Evolutionary conservation across 2,888 invertebrate genomes (phyloP).

Genomic region (Ischnura elegans): DNA sequence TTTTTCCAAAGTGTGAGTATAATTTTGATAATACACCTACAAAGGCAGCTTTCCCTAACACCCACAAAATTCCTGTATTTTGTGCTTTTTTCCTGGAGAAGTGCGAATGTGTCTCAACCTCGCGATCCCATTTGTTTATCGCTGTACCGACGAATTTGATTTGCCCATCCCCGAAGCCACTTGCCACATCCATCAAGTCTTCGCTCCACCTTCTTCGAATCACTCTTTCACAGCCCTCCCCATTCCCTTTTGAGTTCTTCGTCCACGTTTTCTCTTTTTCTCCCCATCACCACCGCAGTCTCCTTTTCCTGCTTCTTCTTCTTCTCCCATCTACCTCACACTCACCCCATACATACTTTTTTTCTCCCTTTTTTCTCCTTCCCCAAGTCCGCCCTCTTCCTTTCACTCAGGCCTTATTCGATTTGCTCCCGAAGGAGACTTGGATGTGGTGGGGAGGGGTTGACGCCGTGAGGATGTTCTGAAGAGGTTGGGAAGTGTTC

Average conservation of each 20-base stretch:
- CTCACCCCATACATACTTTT: background rate
- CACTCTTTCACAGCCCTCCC: background rate
- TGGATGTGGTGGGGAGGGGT: background rate
- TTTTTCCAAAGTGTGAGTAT: too few species aligned
- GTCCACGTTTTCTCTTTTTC: too few species aligned
- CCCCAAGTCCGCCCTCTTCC: conserved; percentile 18
- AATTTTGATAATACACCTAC: too few species aligned
- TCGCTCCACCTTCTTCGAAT: background rate
- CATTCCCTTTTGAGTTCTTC: background rate
- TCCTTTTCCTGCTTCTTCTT: background rate
- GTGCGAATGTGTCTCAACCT: background rate
- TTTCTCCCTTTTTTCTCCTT: conserved; percentile 9
- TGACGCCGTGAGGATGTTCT: too few species aligned
- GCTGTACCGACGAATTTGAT: background rate
- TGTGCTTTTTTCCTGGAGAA: background rate
- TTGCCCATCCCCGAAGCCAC: background rate
- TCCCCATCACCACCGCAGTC: background rate
- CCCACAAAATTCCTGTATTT: too few species aligned
- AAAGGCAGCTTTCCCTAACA: too few species aligned
- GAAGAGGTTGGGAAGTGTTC: background rate
- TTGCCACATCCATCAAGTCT: conserved; percentile 3
- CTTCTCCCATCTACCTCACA: background rate
- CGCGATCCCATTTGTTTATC: background rate
- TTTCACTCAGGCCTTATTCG: conserved; percentile 46
- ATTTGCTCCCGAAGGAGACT: background rate